A percentile compares a stretch with the other conserved stretches of the same genome.
Conservation (phyloP, 2,113 vertebrate genomes). For the Phylloscopus trochiloides region DNA sequence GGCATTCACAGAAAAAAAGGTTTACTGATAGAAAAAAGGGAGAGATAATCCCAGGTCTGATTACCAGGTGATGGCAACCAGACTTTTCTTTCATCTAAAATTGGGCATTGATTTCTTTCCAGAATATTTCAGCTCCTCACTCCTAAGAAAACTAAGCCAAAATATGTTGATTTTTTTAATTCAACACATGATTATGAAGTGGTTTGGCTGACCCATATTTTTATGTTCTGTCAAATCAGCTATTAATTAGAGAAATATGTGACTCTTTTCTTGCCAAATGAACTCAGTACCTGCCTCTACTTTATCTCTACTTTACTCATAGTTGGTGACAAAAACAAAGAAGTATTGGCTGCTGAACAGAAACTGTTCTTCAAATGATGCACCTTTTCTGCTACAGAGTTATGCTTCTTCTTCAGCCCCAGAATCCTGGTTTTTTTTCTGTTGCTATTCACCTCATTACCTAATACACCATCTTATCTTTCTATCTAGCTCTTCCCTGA, state of each 20-base stretch:
- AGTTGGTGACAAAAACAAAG: not conserved
- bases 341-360: not conserved
- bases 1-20: not conserved
- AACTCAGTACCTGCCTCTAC: not conserved
- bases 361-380: not conserved
- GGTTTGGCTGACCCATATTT: not conserved
- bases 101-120: not conserved
- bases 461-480: slow-evolving; percentile 42
- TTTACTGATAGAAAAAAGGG: not conserved
- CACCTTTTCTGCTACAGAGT: not conserved
- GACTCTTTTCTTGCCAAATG: not conserved
- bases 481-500: slow-evolving; percentile 1
- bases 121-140: not conserved
- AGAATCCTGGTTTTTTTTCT: not conserved
- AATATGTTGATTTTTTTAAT: not conserved
- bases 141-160: not conserved
- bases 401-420: not conserved
- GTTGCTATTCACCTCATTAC: slow-evolving; percentile 37
- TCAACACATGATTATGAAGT: not conserved
- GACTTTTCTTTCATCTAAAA: not conserved
- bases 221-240: not conserved
- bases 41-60: not conserved
- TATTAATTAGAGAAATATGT: not conserved
- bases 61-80: not conserved
- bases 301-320: not conserved